Evolutionary conservation across 2,113 vertebrate species (phyloP), one percentile per base, ranked within the genome.

Genomic region (Anguilla rostrata): DNA sequence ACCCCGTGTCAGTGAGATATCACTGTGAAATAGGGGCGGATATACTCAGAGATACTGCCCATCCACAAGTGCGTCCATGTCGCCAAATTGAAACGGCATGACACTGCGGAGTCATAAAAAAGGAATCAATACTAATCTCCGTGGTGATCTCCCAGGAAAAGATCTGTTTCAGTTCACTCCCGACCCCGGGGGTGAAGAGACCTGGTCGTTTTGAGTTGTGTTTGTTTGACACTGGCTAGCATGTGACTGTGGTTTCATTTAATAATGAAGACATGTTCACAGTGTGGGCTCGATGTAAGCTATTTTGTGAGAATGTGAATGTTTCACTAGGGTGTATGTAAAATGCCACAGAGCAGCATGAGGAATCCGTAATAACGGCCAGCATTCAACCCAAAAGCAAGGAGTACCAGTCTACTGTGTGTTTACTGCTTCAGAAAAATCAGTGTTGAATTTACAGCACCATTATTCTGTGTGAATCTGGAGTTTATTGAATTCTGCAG

Each of bases 91-190:
- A 89, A 90, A 89, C 78, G 83, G 87, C 88, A 56, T 84, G 83
- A 83, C 86, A 71, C 84, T 66, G 57, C 56, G 88, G 86, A 88
- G 87, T 87, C 87, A 85, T 82, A 89, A 89, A 86, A 83, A 85
- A 75, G 41, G 56, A 90, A 90, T 90, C 89, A 85, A 87, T 89
- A 87, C 84, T 91, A 91, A 91, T 89, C 89, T 89, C 88, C 63
- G 49, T 71, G 86, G 89, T 88, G 79, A 88, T 85, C 88, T 41
- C 80, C 56, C 39, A 46, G 88, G 88, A 89, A 91, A 88, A 88
- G 85, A 91, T 85, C 86, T 29, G 75, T 87, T 88, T 88, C 88
- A 81, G 80, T 86, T 84, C 87, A 41, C 71, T 82, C 84, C 9
- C 56, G 34, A 86, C 82, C 87, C 84, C 63, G 7, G 39, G 82